Base-by-base conservation (phyloP, 2,113 vertebrate genomes). In the Taurulus bubalis region DNA sequence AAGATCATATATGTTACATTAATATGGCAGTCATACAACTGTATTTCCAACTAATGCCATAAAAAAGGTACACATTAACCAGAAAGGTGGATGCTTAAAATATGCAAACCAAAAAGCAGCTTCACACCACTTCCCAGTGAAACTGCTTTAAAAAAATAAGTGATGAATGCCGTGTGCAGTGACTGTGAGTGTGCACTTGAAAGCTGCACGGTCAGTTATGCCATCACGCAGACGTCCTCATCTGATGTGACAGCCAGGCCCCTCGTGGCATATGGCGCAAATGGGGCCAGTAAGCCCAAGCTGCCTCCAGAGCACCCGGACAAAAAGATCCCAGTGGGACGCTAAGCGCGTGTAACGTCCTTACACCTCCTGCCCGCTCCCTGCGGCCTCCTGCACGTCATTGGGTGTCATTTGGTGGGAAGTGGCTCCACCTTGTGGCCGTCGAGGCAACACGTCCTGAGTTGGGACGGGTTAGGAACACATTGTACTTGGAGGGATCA, bases 281-380 rank as follows among this genome's bases (percentile, higher is more conserved):
- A 86, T 62, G 69, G 81, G 84, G 85, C 84, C 80, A 87, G 84
- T 80, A 38, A 74, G 62, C 79, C 80, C 86, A 88, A 85, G 75
- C 85, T 85, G 82, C 80, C 77, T 79, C 69, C 77, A n/a, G 55
- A 83, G 79, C 84, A 77, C 64, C 58, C 64, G 87, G 78, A 94
- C 93, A 94, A 93, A 58, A 93, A 87, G 87, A 82, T 51, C 88
- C 85, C 87, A 89, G 83, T 87, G 76, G 90, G 90, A 73, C 40
- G 12, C 65, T 76, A 85, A 92, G 84, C 77, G 80, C 84, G 55
- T 79, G 65, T 74, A 92, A 90, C 90, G 74, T 89, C 75, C 83
- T 82, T 81, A 80, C 64, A 85, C 76, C 40, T 83, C 81, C 81
- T 83, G 79, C 77, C 65, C 28, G 56, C 70, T 20, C 80, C 45